These are phyloP conservation scores for Pherbina coryleti DNA, from an alignment of 2,888 invertebrate genomes.

Conservation along the genomic window DNA sequence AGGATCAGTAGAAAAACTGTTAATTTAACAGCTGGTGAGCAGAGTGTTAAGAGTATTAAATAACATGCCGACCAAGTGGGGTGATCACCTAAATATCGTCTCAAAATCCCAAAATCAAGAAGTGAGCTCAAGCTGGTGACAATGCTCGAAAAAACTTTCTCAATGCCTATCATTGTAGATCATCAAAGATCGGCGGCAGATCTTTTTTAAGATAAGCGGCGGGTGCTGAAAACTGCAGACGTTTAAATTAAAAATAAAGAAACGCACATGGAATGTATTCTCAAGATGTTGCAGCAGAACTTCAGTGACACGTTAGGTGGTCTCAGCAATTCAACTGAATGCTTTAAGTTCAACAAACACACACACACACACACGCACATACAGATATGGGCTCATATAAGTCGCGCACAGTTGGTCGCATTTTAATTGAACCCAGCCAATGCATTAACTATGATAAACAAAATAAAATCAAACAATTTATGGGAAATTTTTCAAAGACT, in stretches of 20 bases:
- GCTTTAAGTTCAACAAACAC: not conserved
- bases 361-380: not conserved
- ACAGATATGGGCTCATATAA: not conserved
- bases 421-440: slow-evolving; percentile 30
- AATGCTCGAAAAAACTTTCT: too few species aligned
- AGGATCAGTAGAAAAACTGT: too few species aligned
- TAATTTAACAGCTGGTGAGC: too few species aligned
- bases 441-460: slow-evolving; percentile 5
- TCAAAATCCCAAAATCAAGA: too few species aligned
- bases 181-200: slow-evolving; percentile 14
- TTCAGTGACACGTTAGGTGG: slow-evolving; percentile 15
- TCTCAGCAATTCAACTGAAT: not conserved
- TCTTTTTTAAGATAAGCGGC: slow-evolving; percentile 12
- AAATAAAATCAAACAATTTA: slow-evolving; percentile 33
- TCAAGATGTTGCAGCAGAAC: not conserved
- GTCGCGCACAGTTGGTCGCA: slow-evolving; percentile 18
- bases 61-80: too few species aligned
- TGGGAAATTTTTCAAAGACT: slow-evolving; percentile 8
- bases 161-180: not conserved
- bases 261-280: not conserved
- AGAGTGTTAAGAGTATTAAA: too few species aligned
- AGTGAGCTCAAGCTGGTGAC: too few species aligned
- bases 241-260: not conserved
- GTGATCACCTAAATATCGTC: too few species aligned
- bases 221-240: slow-evolving; percentile 11